Conservation (phyloP, 2,113 vertebrate species). For the Larimichthys crocea region DNA sequence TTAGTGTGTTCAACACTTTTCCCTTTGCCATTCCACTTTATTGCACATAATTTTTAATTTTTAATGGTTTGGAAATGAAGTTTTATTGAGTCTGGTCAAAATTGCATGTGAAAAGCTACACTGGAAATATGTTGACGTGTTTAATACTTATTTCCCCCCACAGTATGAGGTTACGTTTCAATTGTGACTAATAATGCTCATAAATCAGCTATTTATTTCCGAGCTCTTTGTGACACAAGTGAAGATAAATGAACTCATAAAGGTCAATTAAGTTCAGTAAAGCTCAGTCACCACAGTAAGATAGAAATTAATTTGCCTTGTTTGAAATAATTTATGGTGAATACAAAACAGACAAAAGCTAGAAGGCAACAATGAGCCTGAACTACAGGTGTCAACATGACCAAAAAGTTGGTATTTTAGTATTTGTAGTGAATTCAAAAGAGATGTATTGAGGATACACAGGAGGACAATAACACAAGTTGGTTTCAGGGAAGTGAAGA, state of each 20-base stretch:
- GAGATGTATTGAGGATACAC: not conserved
- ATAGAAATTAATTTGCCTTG: too few species aligned
- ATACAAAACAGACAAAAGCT: not conserved
- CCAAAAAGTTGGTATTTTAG: not conserved
- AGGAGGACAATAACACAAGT: constrained; percentile 1
- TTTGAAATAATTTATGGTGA: not conserved
- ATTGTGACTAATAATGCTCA: not conserved
- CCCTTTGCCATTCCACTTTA: too few species aligned
- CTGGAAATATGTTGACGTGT: too few species aligned
- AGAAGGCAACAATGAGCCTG: not conserved
- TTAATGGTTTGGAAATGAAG: too few species aligned
- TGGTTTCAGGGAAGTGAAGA: constrained; percentile 37
- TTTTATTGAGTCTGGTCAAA: too few species aligned
- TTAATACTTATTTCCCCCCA: too few species aligned
- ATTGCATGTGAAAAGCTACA: too few species aligned
- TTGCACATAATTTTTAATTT: too few species aligned
- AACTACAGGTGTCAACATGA: not conserved
- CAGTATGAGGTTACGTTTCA: not conserved
- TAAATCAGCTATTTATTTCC: not conserved
- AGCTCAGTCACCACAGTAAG: not conserved
- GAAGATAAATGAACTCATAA: not conserved
- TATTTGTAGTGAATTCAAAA: constrained; percentile 40
- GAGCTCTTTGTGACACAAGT: not conserved
- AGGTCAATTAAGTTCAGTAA: not conserved
- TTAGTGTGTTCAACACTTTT: too few species aligned